A percentile compares a stretch with the other conserved stretches of the same genome.
Evolutionary conservation across 1,140 invertebrate genomes (phyloP).

Genomic region (Coenobita brevimanus): DNA sequence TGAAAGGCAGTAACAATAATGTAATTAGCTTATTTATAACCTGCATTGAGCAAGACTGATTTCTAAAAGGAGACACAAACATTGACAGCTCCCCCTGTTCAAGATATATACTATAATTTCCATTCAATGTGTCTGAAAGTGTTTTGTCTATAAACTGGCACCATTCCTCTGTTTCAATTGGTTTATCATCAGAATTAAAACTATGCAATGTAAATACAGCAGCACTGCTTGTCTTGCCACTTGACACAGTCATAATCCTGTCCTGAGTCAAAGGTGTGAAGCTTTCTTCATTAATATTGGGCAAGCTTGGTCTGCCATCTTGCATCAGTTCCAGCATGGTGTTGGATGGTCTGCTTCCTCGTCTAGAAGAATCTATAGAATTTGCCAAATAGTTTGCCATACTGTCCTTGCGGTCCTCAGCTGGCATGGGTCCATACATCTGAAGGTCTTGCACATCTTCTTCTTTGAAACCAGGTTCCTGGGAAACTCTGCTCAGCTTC

Average conservation of each 20-base stretch:
- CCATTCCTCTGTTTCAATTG: conserved; percentile 90
- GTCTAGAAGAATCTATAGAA: conserved; percentile 59
- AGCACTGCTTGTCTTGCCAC: conserved; percentile 68
- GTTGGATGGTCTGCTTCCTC: conserved; percentile 61
- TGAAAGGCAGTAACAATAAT: conserved; percentile 71
- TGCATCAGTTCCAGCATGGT: conserved; percentile 40
- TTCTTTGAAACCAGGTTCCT: conserved; percentile 59
- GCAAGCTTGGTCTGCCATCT: conserved; percentile 57
- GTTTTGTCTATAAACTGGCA: conserved; percentile 79
- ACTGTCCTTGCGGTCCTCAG: conserved; percentile 62
- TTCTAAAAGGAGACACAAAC: conserved; percentile 71
- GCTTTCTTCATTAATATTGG: conserved; percentile 68
- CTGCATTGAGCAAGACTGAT: conserved; percentile 70
- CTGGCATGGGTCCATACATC: conserved; percentile 30
- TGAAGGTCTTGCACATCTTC: conserved; percentile 62
- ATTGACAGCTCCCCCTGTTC: conserved; percentile 69
- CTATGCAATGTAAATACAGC: conserved; percentile 69
- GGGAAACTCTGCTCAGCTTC: conserved; percentile 55
- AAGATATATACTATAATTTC: conserved; percentile 62
- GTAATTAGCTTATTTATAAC: conserved; percentile 72
- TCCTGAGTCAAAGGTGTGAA: conserved; percentile 53
- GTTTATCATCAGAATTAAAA: conserved; percentile 73
- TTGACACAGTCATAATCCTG: conserved; percentile 46
- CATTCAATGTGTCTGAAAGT: conserved; percentile 71
- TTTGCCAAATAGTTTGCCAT: conserved; percentile 64